phyloP scores from a whole-genome alignment of 2,113 vertebrate species.

The Nettapus auritus region DNA sequence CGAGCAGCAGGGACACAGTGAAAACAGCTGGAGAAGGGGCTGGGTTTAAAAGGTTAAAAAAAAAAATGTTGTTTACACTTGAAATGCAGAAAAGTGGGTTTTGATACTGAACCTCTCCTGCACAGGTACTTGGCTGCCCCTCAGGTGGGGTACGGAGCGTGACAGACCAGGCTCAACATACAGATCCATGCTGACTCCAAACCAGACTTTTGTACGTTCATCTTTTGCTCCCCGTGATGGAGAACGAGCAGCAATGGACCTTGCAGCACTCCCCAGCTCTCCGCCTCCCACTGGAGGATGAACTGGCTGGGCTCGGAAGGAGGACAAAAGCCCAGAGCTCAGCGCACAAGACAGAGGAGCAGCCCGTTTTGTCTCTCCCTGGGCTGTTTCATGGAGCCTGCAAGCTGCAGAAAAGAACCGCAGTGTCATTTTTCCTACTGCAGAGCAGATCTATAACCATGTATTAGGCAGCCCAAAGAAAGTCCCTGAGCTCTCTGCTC shows the following conservation, averaged over 20 bases:
- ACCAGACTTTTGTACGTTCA: not conserved
- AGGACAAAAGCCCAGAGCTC: not conserved
- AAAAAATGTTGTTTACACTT: not conserved
- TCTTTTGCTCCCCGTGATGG: not conserved
- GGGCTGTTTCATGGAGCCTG: not conserved
- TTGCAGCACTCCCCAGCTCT: not conserved
- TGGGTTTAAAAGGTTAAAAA: not conserved
- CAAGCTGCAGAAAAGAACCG: not conserved
- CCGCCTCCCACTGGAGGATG: not conserved
- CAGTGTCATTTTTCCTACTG: not conserved
- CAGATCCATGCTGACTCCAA: fast-evolving
- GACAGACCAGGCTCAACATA: not conserved
- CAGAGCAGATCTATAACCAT: not conserved
- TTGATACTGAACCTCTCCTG: not conserved
- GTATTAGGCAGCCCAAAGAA: not conserved
- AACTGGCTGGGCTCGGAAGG: too few species aligned
- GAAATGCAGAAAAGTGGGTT: not conserved
- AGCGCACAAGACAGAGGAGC: not conserved
- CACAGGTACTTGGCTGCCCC: not conserved
- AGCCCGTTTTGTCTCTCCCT: not conserved
- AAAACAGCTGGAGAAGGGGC: not conserved
- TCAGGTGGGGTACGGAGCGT: not conserved
- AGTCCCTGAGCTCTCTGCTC: not conserved
- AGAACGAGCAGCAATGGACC: not conserved
- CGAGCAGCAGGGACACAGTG: not conserved